A percentile compares a stretch with the other conserved stretches of the same genome.
These are phyloP conservation scores for Osmerus mordax DNA, from an alignment of 2,113 vertebrate genomes.

Conservation along the genomic window DNA sequence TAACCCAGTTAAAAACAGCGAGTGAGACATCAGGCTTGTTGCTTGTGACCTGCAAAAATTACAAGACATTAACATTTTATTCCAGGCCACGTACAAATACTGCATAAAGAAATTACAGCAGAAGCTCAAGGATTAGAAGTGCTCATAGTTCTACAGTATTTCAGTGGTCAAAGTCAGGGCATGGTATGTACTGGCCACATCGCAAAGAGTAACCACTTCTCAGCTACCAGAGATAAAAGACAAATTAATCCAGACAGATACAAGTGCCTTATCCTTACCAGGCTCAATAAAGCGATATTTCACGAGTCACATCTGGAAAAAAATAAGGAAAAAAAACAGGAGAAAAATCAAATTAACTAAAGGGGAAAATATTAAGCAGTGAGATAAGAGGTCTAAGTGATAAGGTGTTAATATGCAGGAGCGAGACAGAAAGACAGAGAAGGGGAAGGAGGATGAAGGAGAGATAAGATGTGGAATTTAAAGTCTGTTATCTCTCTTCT, in stretches of 20 bases:
- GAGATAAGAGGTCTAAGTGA: conserved; percentile 47
- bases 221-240: conserved; percentile 19
- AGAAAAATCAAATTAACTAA: conserved; percentile 34
- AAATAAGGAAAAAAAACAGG: neutral
- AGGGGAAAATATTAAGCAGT: conserved; percentile 27
- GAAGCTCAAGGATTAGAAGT: too few relatives aligned
- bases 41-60: neutral
- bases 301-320: neutral
- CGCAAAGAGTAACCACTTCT: neutral
- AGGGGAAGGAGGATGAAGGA: neutral
- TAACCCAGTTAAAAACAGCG: too few relatives aligned
- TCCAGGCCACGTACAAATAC: too few relatives aligned
- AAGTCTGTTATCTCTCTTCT: conserved; percentile 14
- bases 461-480: conserved; percentile 36
- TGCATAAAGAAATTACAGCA: too few relatives aligned
- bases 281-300: conserved; percentile 27
- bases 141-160: neutral
- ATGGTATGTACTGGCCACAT: too few relatives aligned
- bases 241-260: conserved; percentile 31
- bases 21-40: neutral
- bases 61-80: too few relatives aligned
- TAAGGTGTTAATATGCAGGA: conserved; percentile 51
- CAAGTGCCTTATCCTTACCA: conserved; percentile 23
- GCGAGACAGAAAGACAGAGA: conserved; percentile 10
- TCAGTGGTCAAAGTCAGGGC: neutral